Evolutionary conservation across 2,888 invertebrate genomes (phyloP), one percentile per base, ranked within the genome.

Genomic region (Drosophila sordidula): DNA sequence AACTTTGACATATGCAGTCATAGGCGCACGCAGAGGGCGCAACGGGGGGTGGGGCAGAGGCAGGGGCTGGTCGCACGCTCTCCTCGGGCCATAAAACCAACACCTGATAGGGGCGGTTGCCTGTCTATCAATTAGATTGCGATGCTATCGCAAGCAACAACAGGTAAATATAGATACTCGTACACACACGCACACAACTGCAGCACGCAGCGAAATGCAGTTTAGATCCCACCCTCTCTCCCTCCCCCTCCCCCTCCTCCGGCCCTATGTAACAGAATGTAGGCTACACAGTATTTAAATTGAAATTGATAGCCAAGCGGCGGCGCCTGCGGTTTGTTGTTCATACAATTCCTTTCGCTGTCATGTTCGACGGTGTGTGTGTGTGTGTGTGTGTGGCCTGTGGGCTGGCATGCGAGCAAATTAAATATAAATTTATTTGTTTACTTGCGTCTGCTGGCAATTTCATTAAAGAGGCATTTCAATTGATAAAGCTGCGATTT

Each of bases 1-100:
- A 87, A 80, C 87, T 89, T 77, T 89, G 89, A 82, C 87, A 87
- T 87, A 87, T 84, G 79, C 76, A 74, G 74, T 81, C 74, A 32
- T 11, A 9, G 9, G 32, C 9, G 3, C 2, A 32, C 32, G 32
- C 32, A 32, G 65, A 42, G 29, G 50, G 14, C 9, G 38, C 18
- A 5, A 22, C 3, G 6, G 4, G 14, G 32, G 9, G 6, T 14
- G 6, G 22, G 34, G 14, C 12, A 18, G 52, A 2, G 25, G 9
- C 26, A 5, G 32, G 32, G 14, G 4, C 3, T 9, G 29, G 29
- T 6, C 49, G 39, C 39, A n/a, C 55, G 5, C 32, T 34, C 46
- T 41, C 38, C 34, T 16, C 4, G 32, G 75, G 9, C 56, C 52
- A 29, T 64, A 38, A 67, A 70, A 79, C 79, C 83, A 79, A 76